A percentile compares a stretch with the other conserved stretches of the same genome.
Evolutionary conservation across 2,888 invertebrate species (phyloP).

Genomic region (Podabrus alpinus): DNA sequence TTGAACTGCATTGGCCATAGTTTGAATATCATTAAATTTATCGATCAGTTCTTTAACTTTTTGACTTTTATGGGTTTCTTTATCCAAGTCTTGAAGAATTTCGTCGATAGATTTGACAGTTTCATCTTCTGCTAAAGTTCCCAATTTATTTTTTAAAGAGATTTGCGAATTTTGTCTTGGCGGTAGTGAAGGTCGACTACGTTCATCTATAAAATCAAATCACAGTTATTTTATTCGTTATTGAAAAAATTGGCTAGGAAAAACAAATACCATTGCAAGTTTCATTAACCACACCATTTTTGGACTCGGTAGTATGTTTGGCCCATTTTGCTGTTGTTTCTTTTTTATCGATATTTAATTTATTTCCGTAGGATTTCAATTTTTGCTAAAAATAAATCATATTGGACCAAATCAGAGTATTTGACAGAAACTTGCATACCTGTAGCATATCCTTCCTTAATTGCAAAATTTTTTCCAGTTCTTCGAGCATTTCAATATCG

Average conservation of each 20-base stretch:
- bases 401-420: not conserved
- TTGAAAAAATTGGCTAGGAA: not conserved
- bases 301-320: not conserved
- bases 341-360: not conserved
- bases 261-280: not conserved
- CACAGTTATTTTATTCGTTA: too few relatives aligned
- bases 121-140: constrained; percentile 25
- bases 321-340: not conserved
- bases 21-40: constrained; percentile 45
- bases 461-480: constrained; percentile 45
- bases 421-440: constrained; percentile 31
- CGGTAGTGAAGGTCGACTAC: constrained; percentile 14
- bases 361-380: constrained; percentile 5
- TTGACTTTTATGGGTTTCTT: constrained; percentile 37
- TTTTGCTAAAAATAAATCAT: constrained; percentile 11
- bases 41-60: constrained; percentile 47
- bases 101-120: constrained; percentile 46
- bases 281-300: not conserved
- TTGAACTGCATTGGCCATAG: not conserved
- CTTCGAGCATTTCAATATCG: constrained; percentile 43
- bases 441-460: constrained; percentile 39
- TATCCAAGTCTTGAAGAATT: constrained; percentile 48
- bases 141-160: constrained; percentile 38
- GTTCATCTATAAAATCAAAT: not conserved
- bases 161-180: constrained; percentile 31